Evolutionary conservation across 2,888 invertebrate species (phyloP).

Genomic region (Lysandra bellargus): DNA sequence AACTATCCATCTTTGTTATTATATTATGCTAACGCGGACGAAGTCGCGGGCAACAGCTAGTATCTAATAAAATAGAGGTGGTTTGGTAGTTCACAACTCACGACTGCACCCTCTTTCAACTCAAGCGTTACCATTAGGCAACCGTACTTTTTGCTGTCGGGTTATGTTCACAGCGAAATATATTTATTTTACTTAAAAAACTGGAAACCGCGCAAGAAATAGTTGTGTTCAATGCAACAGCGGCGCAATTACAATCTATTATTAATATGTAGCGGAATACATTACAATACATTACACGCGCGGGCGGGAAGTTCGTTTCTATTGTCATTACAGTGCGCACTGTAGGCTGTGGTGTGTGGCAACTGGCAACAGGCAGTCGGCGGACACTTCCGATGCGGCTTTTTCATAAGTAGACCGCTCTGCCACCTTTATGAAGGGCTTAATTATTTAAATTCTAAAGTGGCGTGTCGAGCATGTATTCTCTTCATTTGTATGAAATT

Average conservation of each 20-base stretch:
- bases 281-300: constrained; percentile 9
- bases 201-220: neutral
- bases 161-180: neutral
- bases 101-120: neutral
- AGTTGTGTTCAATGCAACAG: constrained; percentile 13
- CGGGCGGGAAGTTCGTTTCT: constrained; percentile 15
- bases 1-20: too few relatives aligned
- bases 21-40: too few relatives aligned
- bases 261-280: constrained; percentile 9
- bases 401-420: too few relatives aligned
- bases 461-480: too few relatives aligned
- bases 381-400: too few relatives aligned
- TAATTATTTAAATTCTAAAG: too few relatives aligned
- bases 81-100: neutral
- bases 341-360: neutral
- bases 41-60: too few relatives aligned
- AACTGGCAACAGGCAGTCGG: too few relatives aligned
- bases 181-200: neutral
- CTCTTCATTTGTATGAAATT: too few relatives aligned
- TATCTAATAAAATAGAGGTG: neutral
- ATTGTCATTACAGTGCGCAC: neutral
- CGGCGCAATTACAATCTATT: constrained; percentile 10
- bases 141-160: neutral
- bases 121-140: neutral
- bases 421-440: too few relatives aligned